phyloP scores from a whole-genome alignment of 1,140 invertebrate species.

The Babylonia areolata region DNA sequence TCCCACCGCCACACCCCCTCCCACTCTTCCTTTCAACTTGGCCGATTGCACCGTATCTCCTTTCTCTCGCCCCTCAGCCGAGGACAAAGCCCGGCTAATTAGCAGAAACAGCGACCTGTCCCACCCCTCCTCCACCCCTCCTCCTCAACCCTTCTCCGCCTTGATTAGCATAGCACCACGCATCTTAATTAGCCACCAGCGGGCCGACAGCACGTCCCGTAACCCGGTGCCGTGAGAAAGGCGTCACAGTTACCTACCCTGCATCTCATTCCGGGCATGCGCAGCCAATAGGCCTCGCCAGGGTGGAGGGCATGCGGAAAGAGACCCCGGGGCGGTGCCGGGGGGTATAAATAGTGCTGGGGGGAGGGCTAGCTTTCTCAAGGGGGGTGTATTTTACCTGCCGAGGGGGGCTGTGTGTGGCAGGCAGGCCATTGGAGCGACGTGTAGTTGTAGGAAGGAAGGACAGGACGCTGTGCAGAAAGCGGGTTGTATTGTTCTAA shows the following conservation, averaged over 20 bases:
- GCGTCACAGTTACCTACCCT: neutral
- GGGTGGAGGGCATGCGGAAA: neutral
- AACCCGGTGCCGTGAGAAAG: neutral
- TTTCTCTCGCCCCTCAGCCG: neutral
- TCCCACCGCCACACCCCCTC: no score
- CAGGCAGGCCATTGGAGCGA: no score
- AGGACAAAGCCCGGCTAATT: neutral
- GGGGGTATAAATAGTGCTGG: neutral
- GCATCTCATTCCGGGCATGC: neutral
- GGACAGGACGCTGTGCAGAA: no score
- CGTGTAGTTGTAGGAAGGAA: no score
- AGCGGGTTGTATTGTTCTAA: no score
- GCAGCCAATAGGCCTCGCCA: neutral
- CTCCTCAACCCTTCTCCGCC: neutral
- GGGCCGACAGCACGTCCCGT: neutral
- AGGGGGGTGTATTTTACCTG: no score
- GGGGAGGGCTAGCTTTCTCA: neutral
- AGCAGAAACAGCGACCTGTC: neutral
- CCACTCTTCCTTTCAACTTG: no score
- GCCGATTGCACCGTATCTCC: no score
- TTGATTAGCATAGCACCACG: neutral
- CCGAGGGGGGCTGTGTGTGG: no score
- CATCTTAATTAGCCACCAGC: neutral
- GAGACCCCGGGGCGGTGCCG: neutral
- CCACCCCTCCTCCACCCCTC: neutral